Base-by-base conservation (phyloP, 1,140 invertebrate genomes). In the Zaprionus kolodkinae region DNA sequence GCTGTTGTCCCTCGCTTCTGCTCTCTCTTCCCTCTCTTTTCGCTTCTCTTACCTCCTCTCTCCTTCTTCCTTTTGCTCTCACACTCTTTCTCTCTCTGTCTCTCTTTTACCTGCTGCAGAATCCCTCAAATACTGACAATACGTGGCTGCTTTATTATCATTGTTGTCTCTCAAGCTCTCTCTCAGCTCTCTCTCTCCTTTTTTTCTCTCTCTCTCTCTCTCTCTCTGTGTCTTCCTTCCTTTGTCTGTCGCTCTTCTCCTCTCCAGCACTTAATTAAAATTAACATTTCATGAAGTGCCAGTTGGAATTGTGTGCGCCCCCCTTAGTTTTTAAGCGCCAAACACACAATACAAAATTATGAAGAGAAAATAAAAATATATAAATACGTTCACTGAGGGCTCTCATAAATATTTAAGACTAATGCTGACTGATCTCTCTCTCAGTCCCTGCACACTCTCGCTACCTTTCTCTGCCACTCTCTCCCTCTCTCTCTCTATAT, bases 211-310 rank as follows among this genome's bases (percentile, higher is more conserved):
- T 63, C 13, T 15, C n/a, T 65, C 27, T 35, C 48, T 45, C 36
- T 40, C 36, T 10, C 17, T 40, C 48, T 12, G 17, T 27, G 21
- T 66, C 55, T 63, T n/a, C 61, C 67, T 35, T 40, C 35, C 12
- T 33, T 70, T 30, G 25, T 65, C 36, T 33, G 45, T 67, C 48
- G 36, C 27, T 75, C 36, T 81, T 78, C 57, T 66, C 35, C 30
- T 48, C 35, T 27, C 35, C 54, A 36, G 9, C 68, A 72, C 77
- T 90, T 90, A 90, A 90, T 90, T 90, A 91, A 91, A 78, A 90
- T 90, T 86, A 90, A 83, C 87, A 90, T 90, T 90, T 90, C 67
- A 91, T 91, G 71, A 81, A 78, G 71, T 63, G 70, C 52, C 59
- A 60, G 68, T 35, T 52, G 43, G 9, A 38, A 30, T 21, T 38